Evolutionary conservation across 2,888 invertebrate species (phyloP), one percentile per base, ranked within the genome.

Genomic region (Invenusta paracnida): DNA sequence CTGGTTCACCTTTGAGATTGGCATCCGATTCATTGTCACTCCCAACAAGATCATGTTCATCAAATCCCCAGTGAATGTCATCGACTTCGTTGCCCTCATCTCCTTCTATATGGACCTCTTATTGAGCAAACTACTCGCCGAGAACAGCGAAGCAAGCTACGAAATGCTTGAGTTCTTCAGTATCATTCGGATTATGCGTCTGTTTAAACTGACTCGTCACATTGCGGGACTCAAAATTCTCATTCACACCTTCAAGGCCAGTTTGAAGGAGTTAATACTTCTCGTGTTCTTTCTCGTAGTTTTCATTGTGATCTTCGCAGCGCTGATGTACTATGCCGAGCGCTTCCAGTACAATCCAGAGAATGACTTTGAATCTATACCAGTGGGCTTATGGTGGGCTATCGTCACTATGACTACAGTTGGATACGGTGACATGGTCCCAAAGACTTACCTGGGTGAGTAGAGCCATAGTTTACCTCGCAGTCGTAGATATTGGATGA

Each of bases 381-480:
- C 96, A 0, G 94, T 95, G 87, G 97, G 97, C 5, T 93, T 98
- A 73, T 97, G 97, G 97, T 97, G 97, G 96, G 96, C 96, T 29
- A 95, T 97, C 88, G 97, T 97, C 73, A 97, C 97, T 88, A 97
- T 98, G 98, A 91, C 91, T 95, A 96, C 96, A 30, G 96, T 96
- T 83, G 96, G 96, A 73, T 97, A 97, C 90, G 96, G 96, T 0
- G 96, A 97, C 92, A 96, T 96, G 97, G 95, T 94, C 48, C 97
- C 97, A 0, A 96, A 86, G 28, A 86, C 86, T 25, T 84, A 84
- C 25, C 28, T 84, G 28, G 84, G 84, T 84, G 25, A 84, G 28
- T 84, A 13, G 5, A 11, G 48, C 48, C 17, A 11, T 48, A 11
- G 48, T 48, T 48, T 48, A 5, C 5, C 17, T 48, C 17, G 48